phyloP scores from a whole-genome alignment of 2,888 invertebrate genomes.

The Leptothorax acervorum region DNA sequence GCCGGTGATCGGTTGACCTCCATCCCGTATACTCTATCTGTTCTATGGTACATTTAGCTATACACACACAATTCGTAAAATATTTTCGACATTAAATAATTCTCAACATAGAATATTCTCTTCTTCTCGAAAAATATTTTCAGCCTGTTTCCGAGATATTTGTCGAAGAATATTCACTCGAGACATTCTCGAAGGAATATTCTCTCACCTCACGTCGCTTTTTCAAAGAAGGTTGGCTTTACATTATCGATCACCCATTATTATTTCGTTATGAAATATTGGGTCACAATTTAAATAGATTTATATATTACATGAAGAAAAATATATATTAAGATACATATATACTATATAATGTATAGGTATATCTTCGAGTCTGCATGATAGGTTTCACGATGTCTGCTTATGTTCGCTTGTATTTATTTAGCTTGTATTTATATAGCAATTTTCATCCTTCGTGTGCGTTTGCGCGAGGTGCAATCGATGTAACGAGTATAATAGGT shows the following conservation, averaged over 20 bases:
- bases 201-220: constrained; percentile 18
- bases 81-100: background rate
- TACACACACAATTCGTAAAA: background rate
- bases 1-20: constrained; percentile 3
- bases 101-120: background rate
- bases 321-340: background rate
- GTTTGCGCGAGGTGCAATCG: constrained; percentile 46
- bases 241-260: constrained; percentile 24
- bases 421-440: constrained; percentile 22
- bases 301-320: background rate
- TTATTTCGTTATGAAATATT: constrained; percentile 18
- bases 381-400: background rate
- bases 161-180: constrained; percentile 22
- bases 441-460: constrained; percentile 17
- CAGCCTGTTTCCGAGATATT: background rate
- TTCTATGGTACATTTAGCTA: background rate
- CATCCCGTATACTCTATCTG: background rate
- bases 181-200: constrained; percentile 29
- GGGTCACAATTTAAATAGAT: background rate
- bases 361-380: background rate
- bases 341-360: background rate
- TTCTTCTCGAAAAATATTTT: constrained; percentile 6
- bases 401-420: constrained; percentile 13
- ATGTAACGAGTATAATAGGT: constrained; percentile 45
- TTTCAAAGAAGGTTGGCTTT: background rate